Evolutionary conservation across 1,140 invertebrate genomes (phyloP).

Genomic region (Drosophila teissieri): DNA sequence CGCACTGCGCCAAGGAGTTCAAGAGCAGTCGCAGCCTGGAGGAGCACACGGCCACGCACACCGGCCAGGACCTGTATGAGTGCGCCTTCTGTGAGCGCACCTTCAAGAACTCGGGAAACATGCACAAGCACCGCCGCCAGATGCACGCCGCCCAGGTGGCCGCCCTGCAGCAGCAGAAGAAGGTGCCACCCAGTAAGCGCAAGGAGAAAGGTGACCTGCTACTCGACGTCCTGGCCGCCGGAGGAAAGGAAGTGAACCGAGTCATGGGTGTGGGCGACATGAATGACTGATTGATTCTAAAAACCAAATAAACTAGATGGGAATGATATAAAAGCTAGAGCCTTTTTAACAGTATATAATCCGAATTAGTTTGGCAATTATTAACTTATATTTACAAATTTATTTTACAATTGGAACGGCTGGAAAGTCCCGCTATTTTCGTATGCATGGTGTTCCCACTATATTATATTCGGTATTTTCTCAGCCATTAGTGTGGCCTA

Average conservation of each 20-base stretch:
- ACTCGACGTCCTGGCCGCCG: slow-evolving; percentile 20
- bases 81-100: slow-evolving; percentile 69
- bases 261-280: slow-evolving; percentile 4
- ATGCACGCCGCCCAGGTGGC: slow-evolving; percentile 61
- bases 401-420: background rate
- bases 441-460: background rate
- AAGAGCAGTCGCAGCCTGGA: slow-evolving; percentile 51
- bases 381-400: too few relatives aligned
- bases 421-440: background rate
- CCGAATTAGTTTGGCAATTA: too few relatives aligned
- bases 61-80: slow-evolving; percentile 61
- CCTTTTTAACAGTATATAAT: background rate
- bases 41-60: slow-evolving; percentile 70
- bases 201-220: slow-evolving; percentile 33
- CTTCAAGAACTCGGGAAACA: slow-evolving; percentile 63
- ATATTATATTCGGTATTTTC: background rate
- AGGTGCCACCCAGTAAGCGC: slow-evolving; percentile 41
- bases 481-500: background rate
- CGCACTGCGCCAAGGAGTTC: slow-evolving; percentile 60
- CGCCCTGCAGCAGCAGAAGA: slow-evolving; percentile 47
- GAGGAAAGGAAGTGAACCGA: slow-evolving; percentile 7
- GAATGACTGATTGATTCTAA: slow-evolving; percentile 35
- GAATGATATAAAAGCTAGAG: background rate
- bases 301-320: slow-evolving; percentile 15
- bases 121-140: slow-evolving; percentile 68